Base-by-base conservation (phyloP, 2,888 invertebrate species). In the Alsophila aescularia region DNA sequence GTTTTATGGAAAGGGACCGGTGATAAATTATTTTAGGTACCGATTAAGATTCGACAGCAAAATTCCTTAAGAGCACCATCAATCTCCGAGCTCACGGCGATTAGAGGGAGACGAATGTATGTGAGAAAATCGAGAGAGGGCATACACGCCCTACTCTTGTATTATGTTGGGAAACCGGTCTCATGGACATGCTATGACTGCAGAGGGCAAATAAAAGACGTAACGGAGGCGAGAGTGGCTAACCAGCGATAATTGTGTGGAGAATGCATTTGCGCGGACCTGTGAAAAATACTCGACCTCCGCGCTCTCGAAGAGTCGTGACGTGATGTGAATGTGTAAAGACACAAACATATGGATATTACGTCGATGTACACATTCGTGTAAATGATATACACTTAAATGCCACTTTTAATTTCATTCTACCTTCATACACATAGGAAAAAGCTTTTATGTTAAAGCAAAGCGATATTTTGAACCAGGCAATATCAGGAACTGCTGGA, bases 181-280 rank as follows among this genome's bases (percentile, higher is more conserved):
- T 62, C 53, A 69, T 70, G 63, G 67, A 71, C 73, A 72, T 73
- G 69, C 77, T 73, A 75, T 66, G 36, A 45, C 44, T 70, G 60
- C 68, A 69, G 78, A 83, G 83, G 83, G 81, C 84, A 86, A 85
- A 87, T 83, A 83, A 75, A 83, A 83, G 84, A 82, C 82, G 80
- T 84, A 87, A 85, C 85, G 80, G 81, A 75, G 56, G 78, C 77
- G 73, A 75, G 79, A 77, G 75, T 76, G 75, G 76, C 77, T 65
- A 49, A 54, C 39, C 44, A 55, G 66, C 67, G 77, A 70, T 79
- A 81, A 83, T 79, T 79, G 79, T 79, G 72, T 78, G 69, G 77
- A 77, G 78, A 81, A 83, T 82, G 80, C 77, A 80, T 83, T 79
- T 72, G 75, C 74, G 70, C 64, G 66, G 73, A 69, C 63, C 67